phyloP scores from a whole-genome alignment of 2,797 vertebrate species.

The Manis javanica region DNA sequence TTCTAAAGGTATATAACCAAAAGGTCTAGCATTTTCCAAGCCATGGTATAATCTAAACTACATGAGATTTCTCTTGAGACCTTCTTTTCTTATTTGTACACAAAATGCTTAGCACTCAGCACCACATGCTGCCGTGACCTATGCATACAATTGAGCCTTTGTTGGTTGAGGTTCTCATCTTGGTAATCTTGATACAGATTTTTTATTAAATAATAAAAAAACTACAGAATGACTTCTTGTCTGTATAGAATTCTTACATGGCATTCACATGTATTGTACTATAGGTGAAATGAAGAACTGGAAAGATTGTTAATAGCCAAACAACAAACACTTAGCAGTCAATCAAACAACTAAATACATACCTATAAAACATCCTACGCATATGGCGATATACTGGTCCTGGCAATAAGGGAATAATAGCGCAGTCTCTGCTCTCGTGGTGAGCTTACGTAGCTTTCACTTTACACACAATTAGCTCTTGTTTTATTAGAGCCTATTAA shows the following conservation, averaged over 20 bases:
- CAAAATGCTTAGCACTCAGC: background rate
- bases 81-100: background rate
- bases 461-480: background rate
- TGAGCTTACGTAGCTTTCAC: background rate
- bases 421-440: background rate
- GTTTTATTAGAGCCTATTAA: constrained; percentile 16
- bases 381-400: background rate
- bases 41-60: background rate
- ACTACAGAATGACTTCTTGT: background rate
- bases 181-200: background rate
- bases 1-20: background rate
- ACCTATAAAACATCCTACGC: background rate
- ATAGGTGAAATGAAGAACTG: background rate
- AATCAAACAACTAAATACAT: background rate
- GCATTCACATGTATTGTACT: background rate
- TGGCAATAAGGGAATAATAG: background rate
- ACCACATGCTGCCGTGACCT: background rate
- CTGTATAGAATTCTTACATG: background rate
- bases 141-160: background rate
- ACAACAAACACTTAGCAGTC: background rate
- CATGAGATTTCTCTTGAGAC: background rate
- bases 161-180: background rate
- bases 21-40: background rate
- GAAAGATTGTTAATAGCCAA: background rate
- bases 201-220: background rate